phyloP scores from a whole-genome alignment of 2,888 invertebrate species.

The Megastigmus dorsalis region DNA sequence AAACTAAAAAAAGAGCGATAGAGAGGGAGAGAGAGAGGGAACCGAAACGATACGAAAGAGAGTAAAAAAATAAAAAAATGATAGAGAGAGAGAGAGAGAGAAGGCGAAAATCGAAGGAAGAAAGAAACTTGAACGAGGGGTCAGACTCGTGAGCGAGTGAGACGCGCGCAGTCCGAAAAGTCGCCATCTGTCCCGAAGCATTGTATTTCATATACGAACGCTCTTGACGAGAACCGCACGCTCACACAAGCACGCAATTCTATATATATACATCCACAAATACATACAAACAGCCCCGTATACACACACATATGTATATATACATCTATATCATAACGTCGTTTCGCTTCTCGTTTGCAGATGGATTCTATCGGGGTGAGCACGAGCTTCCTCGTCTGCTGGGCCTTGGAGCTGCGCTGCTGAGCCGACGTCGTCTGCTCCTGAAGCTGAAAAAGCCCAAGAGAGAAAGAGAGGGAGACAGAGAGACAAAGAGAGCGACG shows the following conservation, averaged over 20 bases:
- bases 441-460: no score
- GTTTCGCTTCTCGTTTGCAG: conserved; percentile 41
- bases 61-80: background rate
- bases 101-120: conserved; percentile 14
- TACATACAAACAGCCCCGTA: background rate
- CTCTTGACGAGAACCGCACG: no score
- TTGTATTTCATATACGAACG: conserved; percentile 49
- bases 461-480: no score
- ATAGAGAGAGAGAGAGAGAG: conserved; percentile 6
- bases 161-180: conserved; percentile 44
- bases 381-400: background rate
- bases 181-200: conserved; percentile 53
- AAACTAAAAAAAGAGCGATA: no score
- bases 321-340: conserved; percentile 21
- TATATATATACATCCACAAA: no score
- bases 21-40: background rate
- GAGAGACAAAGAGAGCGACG: no score
- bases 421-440: no score
- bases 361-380: conserved; percentile 44
- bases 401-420: no score
- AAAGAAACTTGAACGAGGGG: conserved; percentile 37
- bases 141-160: conserved; percentile 5
- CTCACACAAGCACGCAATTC: background rate
- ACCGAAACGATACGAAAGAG: background rate
- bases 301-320: background rate